Conservation (phyloP, 2,797 vertebrate genomes). For the Sternotherus odoratus region DNA sequence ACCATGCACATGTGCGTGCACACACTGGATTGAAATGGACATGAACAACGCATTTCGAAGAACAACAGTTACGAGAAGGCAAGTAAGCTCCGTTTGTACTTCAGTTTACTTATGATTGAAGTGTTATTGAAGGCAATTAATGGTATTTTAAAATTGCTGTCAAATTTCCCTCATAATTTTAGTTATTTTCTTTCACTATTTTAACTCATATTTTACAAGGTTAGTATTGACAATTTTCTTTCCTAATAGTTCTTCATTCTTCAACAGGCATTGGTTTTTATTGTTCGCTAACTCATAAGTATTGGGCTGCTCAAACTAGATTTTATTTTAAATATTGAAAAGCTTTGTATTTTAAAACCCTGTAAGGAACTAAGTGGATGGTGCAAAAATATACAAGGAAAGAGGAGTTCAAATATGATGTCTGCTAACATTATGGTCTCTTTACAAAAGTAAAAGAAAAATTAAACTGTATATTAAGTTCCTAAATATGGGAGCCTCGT, state of each 20-base stretch:
- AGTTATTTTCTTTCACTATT: background rate
- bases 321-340: background rate
- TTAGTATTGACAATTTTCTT: background rate
- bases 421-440: background rate
- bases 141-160: background rate
- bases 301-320: background rate
- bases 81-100: background rate
- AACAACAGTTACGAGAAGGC: too few species aligned
- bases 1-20: too few species aligned
- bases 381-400: background rate
- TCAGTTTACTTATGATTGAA: background rate
- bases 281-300: background rate
- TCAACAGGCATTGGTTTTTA: background rate
- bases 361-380: background rate
- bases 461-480: background rate
- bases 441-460: background rate
- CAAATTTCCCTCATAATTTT: background rate
- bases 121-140: background rate
- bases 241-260: background rate
- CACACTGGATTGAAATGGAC: too few species aligned
- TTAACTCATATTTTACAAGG: background rate
- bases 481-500: background rate
- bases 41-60: too few species aligned
- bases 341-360: background rate
- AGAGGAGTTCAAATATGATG: background rate